phyloP scores from a whole-genome alignment of 2,888 invertebrate genomes.

The Andrena marginata region DNA sequence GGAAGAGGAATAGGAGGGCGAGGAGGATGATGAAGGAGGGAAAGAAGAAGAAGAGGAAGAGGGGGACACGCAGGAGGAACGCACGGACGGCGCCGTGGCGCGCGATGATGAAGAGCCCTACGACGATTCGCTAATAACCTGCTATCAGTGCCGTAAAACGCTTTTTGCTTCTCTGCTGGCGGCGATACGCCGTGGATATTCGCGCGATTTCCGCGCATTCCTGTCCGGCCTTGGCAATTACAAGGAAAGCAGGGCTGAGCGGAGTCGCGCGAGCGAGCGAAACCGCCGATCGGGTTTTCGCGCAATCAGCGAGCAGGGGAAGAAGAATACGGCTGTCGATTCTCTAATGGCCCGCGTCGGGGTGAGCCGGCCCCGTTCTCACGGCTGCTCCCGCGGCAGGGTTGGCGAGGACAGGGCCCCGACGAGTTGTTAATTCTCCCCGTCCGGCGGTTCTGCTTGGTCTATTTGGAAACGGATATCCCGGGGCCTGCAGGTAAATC shows the following conservation, averaged over 20 bases:
- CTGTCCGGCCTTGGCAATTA: conserved; percentile 44
- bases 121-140: conserved; percentile 68
- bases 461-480: no score
- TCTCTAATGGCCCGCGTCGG: conserved; percentile 25
- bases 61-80: conserved; percentile 14
- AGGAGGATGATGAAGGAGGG: neutral
- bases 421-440: no score
- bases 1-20: no score
- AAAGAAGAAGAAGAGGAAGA: neutral
- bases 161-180: conserved; percentile 33
- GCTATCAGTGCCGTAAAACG: conserved; percentile 60
- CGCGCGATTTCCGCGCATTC: conserved; percentile 63
- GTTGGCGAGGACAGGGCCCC: no score
- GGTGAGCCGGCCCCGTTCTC: conserved; percentile 23
- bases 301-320: conserved; percentile 26
- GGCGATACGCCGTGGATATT: conserved; percentile 46
- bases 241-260: conserved; percentile 16
- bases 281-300: conserved; percentile 27
- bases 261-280: neutral
- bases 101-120: conserved; percentile 57
- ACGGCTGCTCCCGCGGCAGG: neutral
- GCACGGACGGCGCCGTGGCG: conserved; percentile 31
- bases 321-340: conserved; percentile 27
- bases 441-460: no score
- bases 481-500: neutral